These are phyloP conservation scores for Drosophila seclusa DNA, from an alignment of 2,888 invertebrate genomes.

Conservation along the genomic window DNA sequence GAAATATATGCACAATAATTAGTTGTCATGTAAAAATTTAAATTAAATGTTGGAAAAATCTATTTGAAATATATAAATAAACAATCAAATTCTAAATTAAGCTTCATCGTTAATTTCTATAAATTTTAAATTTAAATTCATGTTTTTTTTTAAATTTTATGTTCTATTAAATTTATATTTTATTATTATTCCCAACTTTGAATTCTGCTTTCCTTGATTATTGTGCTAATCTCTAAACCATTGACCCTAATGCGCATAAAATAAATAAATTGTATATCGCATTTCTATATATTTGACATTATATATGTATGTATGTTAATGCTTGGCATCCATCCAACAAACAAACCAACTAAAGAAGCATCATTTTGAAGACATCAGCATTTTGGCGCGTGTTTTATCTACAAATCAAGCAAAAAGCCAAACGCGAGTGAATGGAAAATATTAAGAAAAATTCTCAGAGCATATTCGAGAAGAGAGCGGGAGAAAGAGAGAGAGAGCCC, in stretches of 20 bases:
- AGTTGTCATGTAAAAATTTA: no score
- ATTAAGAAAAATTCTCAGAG: slow-evolving; percentile 56
- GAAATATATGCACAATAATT: no score
- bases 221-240: background rate
- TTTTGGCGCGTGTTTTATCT: slow-evolving; percentile 25
- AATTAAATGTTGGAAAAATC: background rate
- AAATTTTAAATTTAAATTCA: background rate
- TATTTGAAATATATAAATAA: background rate
- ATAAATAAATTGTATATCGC: slow-evolving; percentile 21
- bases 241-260: slow-evolving; percentile 1
- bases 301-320: slow-evolving; percentile 6
- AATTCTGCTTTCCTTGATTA: background rate
- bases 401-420: background rate
- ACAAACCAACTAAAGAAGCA: slow-evolving; percentile 20
- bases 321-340: slow-evolving; percentile 49
- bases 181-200: background rate
- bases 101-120: background rate
- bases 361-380: slow-evolving; percentile 41
- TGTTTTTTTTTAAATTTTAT: background rate
- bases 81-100: background rate
- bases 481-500: slow-evolving; percentile 26
- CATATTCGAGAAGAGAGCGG: slow-evolving; percentile 9
- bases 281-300: slow-evolving; percentile 15
- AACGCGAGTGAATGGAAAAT: slow-evolving; percentile 38
- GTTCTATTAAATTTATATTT: background rate